Base-by-base conservation (phyloP, 2,113 vertebrate species). In the Salvelinus sp. region DNA sequence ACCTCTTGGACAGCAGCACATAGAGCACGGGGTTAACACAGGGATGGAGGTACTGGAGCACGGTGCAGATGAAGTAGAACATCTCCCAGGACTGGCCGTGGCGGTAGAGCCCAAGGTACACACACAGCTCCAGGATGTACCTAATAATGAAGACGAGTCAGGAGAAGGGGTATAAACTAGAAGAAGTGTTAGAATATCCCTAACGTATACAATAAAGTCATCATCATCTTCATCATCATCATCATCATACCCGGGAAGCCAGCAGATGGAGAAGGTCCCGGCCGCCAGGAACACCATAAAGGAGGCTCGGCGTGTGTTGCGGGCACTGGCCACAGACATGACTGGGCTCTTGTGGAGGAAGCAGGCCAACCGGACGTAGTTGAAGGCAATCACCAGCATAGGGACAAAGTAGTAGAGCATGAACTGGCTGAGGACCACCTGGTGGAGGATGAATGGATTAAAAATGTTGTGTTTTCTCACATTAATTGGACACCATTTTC, bases 321-420 rank as follows among this genome's bases (percentile, higher is more conserved):
- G 89, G 69, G 88, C 86, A 63, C 88, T 92, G 48, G 89, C 85
- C 79, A 82, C 69, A 1, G 90, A 92, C 90, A 93, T 93, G 63
- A 92, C 75, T 0, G 93, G 92, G 60, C 90, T 92, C 86, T 85
- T 92, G 79, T 91, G 91, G 60, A 95, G 89, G 80, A 91, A 94
- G 27, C 88, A 60, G 73, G 84, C 85, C 75, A 94, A 83, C 1
- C 90, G 93, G 67, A 85, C 79, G 27, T 91, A 93, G 83, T 91
- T 95, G 79, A 91, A 90, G 72, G 90, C 92, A 14, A 93, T 92
- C 76, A 93, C 82, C 54, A 88, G 87, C 91, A 92, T 90, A 44
- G 90, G 91, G 69, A 92, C 70, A 76, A 94, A 91, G 84, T 87
- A 93, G 83, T 85, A 93, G 60, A 94, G 88, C 67, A 92, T 83